Evolutionary conservation across 2,888 invertebrate genomes (phyloP).

Genomic region (Drosophila planitibia): DNA sequence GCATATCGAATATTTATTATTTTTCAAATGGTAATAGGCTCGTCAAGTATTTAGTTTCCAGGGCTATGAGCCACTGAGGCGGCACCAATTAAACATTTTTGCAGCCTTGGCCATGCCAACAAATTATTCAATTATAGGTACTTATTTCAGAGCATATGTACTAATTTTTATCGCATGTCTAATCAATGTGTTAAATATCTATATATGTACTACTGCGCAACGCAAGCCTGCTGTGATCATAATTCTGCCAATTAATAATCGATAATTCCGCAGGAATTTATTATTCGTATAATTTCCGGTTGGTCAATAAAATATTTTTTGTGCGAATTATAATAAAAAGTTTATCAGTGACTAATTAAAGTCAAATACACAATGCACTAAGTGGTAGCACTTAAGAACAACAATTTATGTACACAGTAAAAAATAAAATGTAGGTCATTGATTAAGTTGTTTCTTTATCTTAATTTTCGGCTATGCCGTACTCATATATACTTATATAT

Average conservation of each 20-base stretch:
- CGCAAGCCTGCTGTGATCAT: neutral
- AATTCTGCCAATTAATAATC: slow-evolving; percentile 27
- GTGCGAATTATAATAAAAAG: too few species aligned
- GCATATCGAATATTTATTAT: slow-evolving; percentile 1
- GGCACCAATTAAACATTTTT: slow-evolving; percentile 49
- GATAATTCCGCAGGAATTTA: slow-evolving; percentile 27
- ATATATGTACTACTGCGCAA: neutral
- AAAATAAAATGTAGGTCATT: neutral
- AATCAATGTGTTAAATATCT: slow-evolving; percentile 43
- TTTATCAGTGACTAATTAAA: neutral
- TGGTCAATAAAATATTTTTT: slow-evolving; percentile 17
- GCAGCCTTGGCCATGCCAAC: slow-evolving; percentile 47
- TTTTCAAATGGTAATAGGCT: slow-evolving; percentile 2
- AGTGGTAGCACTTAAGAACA: neutral
- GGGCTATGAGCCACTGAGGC: slow-evolving; percentile 46
- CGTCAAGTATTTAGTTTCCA: slow-evolving; percentile 1
- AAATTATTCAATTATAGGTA: slow-evolving; percentile 37
- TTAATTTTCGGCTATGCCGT: neutral
- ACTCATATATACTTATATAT: neutral
- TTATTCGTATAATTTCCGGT: slow-evolving; percentile 1
- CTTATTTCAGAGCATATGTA: slow-evolving; percentile 10
- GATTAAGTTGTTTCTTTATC: neutral
- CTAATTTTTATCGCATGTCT: slow-evolving; percentile 34
- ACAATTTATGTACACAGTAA: neutral
- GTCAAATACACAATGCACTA: neutral